Conservation (phyloP, 92 coral and sea anemone genomes). For the Porites rus region DNA sequence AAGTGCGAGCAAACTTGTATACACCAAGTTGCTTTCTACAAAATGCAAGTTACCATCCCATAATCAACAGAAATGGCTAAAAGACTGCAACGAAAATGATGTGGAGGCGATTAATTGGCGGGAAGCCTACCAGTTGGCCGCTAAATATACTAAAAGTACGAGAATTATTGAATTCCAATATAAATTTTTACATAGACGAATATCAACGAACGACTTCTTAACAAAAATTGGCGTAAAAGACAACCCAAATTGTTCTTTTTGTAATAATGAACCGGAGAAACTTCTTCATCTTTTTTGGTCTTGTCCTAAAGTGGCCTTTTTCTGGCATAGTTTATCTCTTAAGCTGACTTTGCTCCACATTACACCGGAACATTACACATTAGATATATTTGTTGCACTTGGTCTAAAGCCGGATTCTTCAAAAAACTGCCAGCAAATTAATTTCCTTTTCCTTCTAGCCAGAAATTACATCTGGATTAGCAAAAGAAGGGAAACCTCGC, state of each 20-base stretch:
- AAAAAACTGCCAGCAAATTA: too few relatives aligned
- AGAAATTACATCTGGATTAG: neutral
- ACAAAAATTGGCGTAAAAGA: conserved; percentile 25
- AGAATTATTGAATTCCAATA: conserved; percentile 22
- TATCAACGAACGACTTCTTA: conserved; percentile 21
- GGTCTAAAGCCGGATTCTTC: neutral
- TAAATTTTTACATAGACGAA: conserved; percentile 21
- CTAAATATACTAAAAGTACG: conserved; percentile 16
- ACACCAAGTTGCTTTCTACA: too few relatives aligned
- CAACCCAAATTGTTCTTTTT: conserved; percentile 32
- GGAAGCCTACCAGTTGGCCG: conserved; percentile 13
- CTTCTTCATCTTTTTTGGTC: neutral
- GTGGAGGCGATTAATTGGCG: conserved; percentile 4
- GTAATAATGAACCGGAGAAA: neutral
- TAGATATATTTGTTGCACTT: neutral
- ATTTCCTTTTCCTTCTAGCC: neutral
- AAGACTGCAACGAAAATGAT: neutral
- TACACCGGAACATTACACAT: neutral
- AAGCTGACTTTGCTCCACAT: neutral
- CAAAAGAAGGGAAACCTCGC: neutral
- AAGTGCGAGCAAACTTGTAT: too few relatives aligned
- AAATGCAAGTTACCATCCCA: too few relatives aligned
- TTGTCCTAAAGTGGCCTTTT: neutral
- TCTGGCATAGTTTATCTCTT: neutral
- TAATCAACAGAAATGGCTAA: too few relatives aligned